Base-by-base conservation (phyloP, 2,888 invertebrate genomes). In the Dascillus cervinus region DNA sequence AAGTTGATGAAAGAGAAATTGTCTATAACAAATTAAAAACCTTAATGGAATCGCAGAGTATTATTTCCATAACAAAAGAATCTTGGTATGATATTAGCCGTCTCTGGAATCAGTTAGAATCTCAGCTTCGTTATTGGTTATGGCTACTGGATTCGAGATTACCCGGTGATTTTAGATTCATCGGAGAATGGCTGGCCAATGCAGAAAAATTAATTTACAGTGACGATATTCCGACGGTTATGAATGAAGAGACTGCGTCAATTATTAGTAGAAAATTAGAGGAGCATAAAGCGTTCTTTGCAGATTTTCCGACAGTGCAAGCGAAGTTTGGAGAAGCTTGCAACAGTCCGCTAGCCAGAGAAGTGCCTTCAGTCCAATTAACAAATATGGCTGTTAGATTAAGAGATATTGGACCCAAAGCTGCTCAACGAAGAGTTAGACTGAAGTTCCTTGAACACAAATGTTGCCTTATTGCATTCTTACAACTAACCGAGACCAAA, bases 361-460 rank as follows among this genome's bases (percentile, higher is more conserved):
- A 81, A 58, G 75, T 91, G 46, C 82, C 86, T 11, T 69, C 77
- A 8, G 83, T 85, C 53, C 87, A 94, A 60, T 64, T 95, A 41
- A 80, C 81, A 49, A 82, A 82, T 55, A 79, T 95, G 76, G 79
- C 80, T 44, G 73, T 74, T 36, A 76, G 95, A 51, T 71, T 91
- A 40, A 78, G 80, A 43, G 77, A 75, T 12, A 75, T 90, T 37
- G 81, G 79, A 47, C 75, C 77, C 35, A 78, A 79, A 49, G 87
- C 90, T 19, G 79, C 83, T 10, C 84, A 87, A 55, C 75, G 91
- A 46, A 77, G 87, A 57, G 82, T 89, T 34, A 77, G 81, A 59
- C 74, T 91, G 57, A 90, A 91, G 66, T 91, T 86, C 70, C 72
- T 90, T 46, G 90, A 91, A 66, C 90, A 91, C 66, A 90, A 90